Evolutionary conservation across 2,113 vertebrate genomes (phyloP).

Genomic region (Oncorhynchus mykiss): DNA sequence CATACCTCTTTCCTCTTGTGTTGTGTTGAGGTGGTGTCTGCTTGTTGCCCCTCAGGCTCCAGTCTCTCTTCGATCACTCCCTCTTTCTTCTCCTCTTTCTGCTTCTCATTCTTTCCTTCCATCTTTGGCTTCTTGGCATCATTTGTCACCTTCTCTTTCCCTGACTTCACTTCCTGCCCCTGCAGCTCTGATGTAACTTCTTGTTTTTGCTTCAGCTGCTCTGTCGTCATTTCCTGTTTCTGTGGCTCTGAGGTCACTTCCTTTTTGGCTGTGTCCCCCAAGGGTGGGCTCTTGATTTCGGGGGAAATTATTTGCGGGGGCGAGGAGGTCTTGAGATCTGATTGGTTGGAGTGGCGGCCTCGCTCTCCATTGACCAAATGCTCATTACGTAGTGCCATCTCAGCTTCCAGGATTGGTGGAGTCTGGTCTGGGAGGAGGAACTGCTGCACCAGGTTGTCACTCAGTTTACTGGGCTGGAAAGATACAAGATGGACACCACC

Average conservation of each 20-base stretch:
- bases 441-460: slow-evolving; percentile 69
- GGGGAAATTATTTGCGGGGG: slow-evolving; percentile 24
- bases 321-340: slow-evolving; percentile 32
- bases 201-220: background rate
- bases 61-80: slow-evolving; percentile 44
- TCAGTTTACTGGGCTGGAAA: slow-evolving; percentile 67
- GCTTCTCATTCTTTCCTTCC: background rate
- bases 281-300: background rate
- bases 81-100: slow-evolving; percentile 20
- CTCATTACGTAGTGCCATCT: slow-evolving; percentile 54
- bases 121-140: slow-evolving; percentile 1
- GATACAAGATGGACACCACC: background rate
- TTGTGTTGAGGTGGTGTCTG: slow-evolving; percentile 35
- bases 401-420: slow-evolving; percentile 67
- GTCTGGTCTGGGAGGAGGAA: slow-evolving; percentile 71
- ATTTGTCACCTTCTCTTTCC: background rate
- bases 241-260: slow-evolving; percentile 16
- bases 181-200: background rate
- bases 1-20: slow-evolving; percentile 45
- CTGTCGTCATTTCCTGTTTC: slow-evolving; percentile 2
- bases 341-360: slow-evolving; percentile 6
- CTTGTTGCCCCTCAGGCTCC: slow-evolving; percentile 53
- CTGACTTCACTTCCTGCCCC: slow-evolving; percentile 14
- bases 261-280: slow-evolving; percentile 13
- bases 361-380: slow-evolving; percentile 49